Base-by-base conservation (phyloP, 2,888 invertebrate species). In the Bembecia ichneumoniformis region DNA sequence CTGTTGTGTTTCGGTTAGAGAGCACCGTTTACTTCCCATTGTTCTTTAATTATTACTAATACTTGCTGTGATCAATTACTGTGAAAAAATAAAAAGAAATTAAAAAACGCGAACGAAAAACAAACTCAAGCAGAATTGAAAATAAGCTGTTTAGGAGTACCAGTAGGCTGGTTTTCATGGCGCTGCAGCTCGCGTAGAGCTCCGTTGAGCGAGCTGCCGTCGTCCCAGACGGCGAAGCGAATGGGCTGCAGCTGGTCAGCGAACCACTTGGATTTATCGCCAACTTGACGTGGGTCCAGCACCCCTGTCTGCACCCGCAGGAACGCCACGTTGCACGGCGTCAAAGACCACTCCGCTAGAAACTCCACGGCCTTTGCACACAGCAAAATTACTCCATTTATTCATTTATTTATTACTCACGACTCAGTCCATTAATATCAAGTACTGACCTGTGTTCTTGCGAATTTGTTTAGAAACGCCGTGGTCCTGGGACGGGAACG, bases 211-310 rank as follows among this genome's bases (percentile, higher is more conserved):
- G 94, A 94, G 66, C 94, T 94, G 44, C 94, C 93, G 59, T 95
- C 93, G 68, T 96, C 96, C 95, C 97, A 98, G 1, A 97, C 97
- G 3, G 93, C 91, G 76, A 99, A 99, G 50, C 93, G 91, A 46
- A 99, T 94, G 0, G 96, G 94, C 59, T 97, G 96, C 55, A 99
- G 87, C 10, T 91, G 89, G 58, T 95, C 93, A 3, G 95, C 92
- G 77, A 94, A 99, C 99, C 99, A 99, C 77, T 98, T 98, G 15
- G 96, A 90, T 78, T 99, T 99, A 82, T 99, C 99, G 20, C 99
- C 99, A 51, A 99, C 94, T 74, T 96, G 94, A 14, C 93, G 90
- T 0, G 99, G 98, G 81, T 98, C 98, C 69, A 95, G 93, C 13
- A 98, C 92, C 28, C 99, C 99, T 0, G 98, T 99, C 70, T 99